These are phyloP conservation scores for Tanytarsus gracilentus DNA, from an alignment of 2,888 invertebrate species.

Conservation along the genomic window DNA sequence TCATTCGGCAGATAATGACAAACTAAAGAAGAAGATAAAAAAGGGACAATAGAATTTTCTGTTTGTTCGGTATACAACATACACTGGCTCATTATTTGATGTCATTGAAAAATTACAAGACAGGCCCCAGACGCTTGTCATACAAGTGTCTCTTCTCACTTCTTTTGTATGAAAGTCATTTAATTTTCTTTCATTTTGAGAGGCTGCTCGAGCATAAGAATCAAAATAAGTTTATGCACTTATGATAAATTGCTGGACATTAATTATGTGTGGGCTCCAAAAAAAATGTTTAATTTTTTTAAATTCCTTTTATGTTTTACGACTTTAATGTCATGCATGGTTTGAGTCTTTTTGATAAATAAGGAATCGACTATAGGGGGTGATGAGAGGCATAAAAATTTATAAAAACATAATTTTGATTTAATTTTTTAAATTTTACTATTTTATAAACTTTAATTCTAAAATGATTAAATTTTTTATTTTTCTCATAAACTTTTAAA, in stretches of 20 bases:
- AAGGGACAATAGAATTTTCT: conserved; percentile 16
- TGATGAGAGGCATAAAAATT: background rate
- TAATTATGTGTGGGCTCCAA: conserved; percentile 9
- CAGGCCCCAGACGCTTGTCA: conserved; percentile 13
- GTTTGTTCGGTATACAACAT: no score
- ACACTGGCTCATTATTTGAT: no score
- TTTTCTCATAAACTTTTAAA: no score
- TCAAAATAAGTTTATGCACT: conserved; percentile 19
- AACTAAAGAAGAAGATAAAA: no score
- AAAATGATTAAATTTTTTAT: no score
- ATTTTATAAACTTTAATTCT: no score
- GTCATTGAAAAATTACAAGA: conserved; percentile 23
- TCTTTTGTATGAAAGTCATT: background rate
- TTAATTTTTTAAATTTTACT: no score
- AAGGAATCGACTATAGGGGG: no score
- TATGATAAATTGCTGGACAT: conserved; percentile 23
- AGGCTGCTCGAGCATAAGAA: background rate
- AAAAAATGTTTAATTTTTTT: background rate
- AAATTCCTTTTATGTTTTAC: background rate
- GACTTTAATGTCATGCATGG: background rate
- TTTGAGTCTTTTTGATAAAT: background rate
- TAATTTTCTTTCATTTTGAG: background rate
- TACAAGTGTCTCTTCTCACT: conserved; percentile 17
- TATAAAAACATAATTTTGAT: background rate
- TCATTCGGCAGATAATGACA: no score